Evolutionary conservation across 2,888 invertebrate species (phyloP).

Genomic region (Pyralis farinalis): DNA sequence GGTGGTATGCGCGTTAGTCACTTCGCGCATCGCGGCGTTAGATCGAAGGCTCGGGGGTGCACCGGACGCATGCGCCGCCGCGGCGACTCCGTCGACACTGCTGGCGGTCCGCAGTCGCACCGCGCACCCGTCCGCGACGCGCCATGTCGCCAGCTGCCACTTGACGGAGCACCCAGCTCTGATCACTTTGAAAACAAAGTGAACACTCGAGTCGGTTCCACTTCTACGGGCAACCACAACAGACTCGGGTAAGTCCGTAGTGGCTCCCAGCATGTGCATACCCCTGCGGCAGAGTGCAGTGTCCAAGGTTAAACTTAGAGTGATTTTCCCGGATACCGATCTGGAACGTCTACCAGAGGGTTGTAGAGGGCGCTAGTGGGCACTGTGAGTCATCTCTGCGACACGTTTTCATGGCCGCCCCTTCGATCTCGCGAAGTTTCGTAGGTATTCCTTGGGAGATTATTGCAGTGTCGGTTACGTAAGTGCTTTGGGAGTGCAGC

Average conservation of each 20-base stretch:
- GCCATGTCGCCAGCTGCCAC: conserved; percentile 71
- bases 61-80: conserved; percentile 52
- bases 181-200: conserved; percentile 39
- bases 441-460: conserved; percentile 49
- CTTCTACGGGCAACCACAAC: conserved; percentile 46
- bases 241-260: conserved; percentile 65
- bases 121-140: conserved; percentile 64
- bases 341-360: conserved; percentile 36
- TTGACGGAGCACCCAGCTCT: conserved; percentile 66
- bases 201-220: conserved; percentile 41
- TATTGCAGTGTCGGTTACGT: conserved; percentile 71
- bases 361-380: conserved; percentile 66
- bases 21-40: conserved; percentile 59
- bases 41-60: conserved; percentile 65
- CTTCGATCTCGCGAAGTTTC: conserved; percentile 55
- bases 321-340: conserved; percentile 47
- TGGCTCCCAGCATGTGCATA: conserved; percentile 27
- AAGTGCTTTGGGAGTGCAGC: conserved; percentile 66
- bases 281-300: conserved; percentile 36
- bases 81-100: conserved; percentile 47
- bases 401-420: conserved; percentile 73
- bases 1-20: conserved; percentile 52
- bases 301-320: conserved; percentile 48
- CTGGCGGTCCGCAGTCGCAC: conserved; percentile 66
- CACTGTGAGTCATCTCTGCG: conserved; percentile 77